These are phyloP conservation scores for Calypte anna DNA, from an alignment of 2,113 vertebrate species.

Conservation along the genomic window DNA sequence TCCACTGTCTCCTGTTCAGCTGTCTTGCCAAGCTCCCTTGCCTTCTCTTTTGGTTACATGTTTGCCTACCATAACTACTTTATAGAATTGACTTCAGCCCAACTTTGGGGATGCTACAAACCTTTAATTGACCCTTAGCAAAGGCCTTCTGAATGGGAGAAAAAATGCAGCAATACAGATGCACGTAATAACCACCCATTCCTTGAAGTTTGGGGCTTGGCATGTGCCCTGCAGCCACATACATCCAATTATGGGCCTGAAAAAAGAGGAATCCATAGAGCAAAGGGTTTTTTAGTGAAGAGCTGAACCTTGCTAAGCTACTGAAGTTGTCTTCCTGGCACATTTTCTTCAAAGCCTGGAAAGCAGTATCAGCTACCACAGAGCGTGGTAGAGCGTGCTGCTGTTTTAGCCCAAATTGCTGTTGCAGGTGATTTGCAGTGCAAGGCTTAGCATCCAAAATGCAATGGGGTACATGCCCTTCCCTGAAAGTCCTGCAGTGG, in stretches of 20 bases:
- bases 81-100: background rate
- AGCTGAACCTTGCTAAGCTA: background rate
- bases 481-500: background rate
- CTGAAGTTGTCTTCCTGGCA: background rate
- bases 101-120: background rate
- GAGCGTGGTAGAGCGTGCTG: background rate
- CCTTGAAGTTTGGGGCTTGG: fast-evolving
- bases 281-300: background rate
- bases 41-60: background rate
- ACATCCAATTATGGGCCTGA: background rate
- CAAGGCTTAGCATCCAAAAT: background rate
- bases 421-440: background rate
- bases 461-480: background rate
- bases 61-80: background rate
- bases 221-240: background rate
- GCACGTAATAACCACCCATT: background rate
- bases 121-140: background rate
- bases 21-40: background rate
- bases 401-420: background rate
- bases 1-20: background rate
- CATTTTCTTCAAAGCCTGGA: background rate
- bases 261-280: background rate
- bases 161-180: background rate
- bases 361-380: background rate
- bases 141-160: background rate